A percentile compares a stretch with the other conserved stretches of the same genome.
phyloP scores from a whole-genome alignment of 1,140 invertebrate species.

The Octopus bimaculoides region DNA sequence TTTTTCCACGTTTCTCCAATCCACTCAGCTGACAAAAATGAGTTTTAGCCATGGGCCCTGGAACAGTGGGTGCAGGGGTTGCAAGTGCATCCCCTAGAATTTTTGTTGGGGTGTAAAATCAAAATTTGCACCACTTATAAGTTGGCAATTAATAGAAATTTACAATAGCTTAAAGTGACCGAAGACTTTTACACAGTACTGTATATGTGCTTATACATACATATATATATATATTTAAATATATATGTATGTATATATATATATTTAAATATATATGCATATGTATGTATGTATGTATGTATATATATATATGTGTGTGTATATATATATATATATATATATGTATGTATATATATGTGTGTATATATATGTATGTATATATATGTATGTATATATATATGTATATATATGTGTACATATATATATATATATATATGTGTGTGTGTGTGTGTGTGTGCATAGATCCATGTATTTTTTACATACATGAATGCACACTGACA shows the following conservation, averaged over 20 bases:
- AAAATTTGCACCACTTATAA: no score
- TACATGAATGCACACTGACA: no score
- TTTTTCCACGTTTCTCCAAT: no score
- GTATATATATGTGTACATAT: neutral
- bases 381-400: neutral
- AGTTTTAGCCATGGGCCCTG: no score
- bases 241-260: neutral
- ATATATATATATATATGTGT: constrained; percentile 12
- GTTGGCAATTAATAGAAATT: no score
- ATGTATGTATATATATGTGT: constrained; percentile 9
- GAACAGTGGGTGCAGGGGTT: no score
- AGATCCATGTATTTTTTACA: neutral
- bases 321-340: constrained; percentile 13
- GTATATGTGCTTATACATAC: neutral
- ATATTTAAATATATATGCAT: neutral
- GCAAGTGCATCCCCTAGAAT: no score
- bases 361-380: constrained; percentile 14
- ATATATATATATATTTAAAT: neutral
- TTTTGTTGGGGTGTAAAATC: no score
- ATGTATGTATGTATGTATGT: neutral
- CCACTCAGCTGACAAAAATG: no score
- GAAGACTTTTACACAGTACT: no score
- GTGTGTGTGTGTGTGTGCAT: neutral
- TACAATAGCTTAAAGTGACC: no score
- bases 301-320: neutral